Percentiles rank a stretch among this genome's conserved stretches.
Conservation (phyloP, 2,113 vertebrate genomes). For the Myiozetetes cayanensis region DNA sequence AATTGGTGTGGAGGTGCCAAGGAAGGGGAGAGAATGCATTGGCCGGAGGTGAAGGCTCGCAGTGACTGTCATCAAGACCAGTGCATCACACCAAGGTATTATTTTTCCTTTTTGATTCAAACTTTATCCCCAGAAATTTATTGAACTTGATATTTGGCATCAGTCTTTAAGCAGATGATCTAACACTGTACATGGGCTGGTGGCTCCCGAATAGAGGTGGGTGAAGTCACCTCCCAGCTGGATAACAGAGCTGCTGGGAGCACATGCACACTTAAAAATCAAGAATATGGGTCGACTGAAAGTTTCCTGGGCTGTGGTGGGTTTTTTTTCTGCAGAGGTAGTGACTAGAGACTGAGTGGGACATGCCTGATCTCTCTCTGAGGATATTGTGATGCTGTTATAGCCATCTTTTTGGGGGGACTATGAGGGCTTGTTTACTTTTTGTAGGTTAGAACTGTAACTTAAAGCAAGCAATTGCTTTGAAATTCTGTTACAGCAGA, state of each 20-base stretch:
- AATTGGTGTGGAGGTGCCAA: not conserved
- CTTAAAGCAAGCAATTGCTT: not conserved
- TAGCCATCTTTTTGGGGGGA: not conserved
- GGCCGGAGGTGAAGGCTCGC: not conserved
- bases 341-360: too few species aligned
- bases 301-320: not conserved
- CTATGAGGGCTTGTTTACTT: not conserved
- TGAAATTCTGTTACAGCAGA: not conserved
- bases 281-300: not conserved
- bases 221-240: not conserved
- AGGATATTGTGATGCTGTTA: not conserved
- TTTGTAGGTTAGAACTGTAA: not conserved
- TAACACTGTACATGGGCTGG: not conserved
- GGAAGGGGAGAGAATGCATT: not conserved
- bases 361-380: rapidly evolving
- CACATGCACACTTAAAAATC: not conserved
- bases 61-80: not conserved
- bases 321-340: too few species aligned
- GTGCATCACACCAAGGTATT: not conserved
- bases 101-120: not conserved
- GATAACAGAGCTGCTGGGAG: not conserved
- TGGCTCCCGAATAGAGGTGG: not conserved
- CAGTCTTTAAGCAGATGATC: rapidly evolving
- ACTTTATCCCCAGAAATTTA: not conserved
- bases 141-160: not conserved